These are phyloP conservation scores for Apis florea DNA, from an alignment of 1,140 invertebrate species.

Conservation along the genomic window DNA sequence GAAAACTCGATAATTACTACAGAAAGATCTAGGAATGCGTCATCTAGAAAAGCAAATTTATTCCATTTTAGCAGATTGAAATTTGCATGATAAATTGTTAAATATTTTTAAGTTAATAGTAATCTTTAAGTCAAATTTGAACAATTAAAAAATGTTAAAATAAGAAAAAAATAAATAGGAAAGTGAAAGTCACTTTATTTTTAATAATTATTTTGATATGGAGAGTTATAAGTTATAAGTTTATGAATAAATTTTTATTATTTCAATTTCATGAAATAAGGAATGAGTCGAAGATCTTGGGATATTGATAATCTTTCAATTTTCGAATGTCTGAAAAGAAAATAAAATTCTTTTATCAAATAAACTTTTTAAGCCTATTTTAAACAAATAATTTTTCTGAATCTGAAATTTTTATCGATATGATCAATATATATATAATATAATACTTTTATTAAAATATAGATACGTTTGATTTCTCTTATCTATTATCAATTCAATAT, in stretches of 20 bases:
- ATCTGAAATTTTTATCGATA: no score
- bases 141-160: neutral
- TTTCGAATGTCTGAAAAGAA: neutral
- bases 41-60: constrained; percentile 1
- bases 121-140: no score
- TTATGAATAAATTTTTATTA: neutral
- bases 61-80: neutral
- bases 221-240: neutral
- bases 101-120: constrained; percentile 1
- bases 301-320: neutral
- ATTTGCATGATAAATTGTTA: constrained; percentile 5
- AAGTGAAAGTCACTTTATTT: neutral
- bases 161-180: neutral
- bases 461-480: no score
- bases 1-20: neutral
- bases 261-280: neutral
- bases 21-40: neutral
- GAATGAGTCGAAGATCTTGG: neutral
- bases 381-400: no score
- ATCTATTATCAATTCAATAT: no score
- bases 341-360: neutral
- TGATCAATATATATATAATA: no score
- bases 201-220: neutral
- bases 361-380: neutral
- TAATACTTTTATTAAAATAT: no score